A percentile compares a stretch with the other conserved stretches of the same genome.
These are phyloP conservation scores for Odontophorus gujanensis DNA, from an alignment of 2,113 vertebrate species.

Conservation along the genomic window DNA sequence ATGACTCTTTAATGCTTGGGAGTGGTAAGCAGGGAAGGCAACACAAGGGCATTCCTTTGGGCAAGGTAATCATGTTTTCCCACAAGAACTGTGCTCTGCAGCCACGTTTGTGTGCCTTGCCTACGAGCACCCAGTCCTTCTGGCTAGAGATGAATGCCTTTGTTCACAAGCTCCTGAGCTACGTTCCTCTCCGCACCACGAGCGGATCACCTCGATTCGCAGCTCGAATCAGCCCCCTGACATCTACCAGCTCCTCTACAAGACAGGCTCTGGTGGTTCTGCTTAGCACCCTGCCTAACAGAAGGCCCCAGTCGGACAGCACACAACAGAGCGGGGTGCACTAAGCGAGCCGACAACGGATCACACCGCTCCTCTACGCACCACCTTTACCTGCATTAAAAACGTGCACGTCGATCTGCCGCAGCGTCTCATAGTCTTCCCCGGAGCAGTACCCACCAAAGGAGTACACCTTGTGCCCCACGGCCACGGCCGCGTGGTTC, in stretches of 20 bases:
- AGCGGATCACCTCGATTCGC: neutral
- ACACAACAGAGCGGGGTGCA: rapidly evolving
- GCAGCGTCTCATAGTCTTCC: slow-evolving; percentile 97
- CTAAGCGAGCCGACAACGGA: rapidly evolving
- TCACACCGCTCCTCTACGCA: rapidly evolving
- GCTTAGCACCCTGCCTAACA: neutral
- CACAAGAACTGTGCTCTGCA: neutral
- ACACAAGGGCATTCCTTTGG: neutral
- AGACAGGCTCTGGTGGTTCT: neutral
- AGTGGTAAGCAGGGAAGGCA: neutral
- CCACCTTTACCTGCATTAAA: slow-evolving; percentile 85
- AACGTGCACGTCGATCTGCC: slow-evolving; percentile 91
- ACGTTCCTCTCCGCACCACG: neutral
- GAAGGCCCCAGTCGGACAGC: neutral
- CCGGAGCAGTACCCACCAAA: slow-evolving; percentile 98
- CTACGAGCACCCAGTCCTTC: neutral
- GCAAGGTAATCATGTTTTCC: neutral
- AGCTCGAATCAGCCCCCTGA: neutral
- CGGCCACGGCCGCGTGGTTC: slow-evolving; percentile 97
- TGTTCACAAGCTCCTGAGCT: neutral
- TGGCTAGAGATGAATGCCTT: neutral
- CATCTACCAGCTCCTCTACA: neutral
- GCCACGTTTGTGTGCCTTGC: neutral
- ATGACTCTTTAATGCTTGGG: neutral
- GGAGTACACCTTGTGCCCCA: slow-evolving; percentile 96